Conservation (phyloP, 2,113 vertebrate genomes). For the Pitta sordida region DNA sequence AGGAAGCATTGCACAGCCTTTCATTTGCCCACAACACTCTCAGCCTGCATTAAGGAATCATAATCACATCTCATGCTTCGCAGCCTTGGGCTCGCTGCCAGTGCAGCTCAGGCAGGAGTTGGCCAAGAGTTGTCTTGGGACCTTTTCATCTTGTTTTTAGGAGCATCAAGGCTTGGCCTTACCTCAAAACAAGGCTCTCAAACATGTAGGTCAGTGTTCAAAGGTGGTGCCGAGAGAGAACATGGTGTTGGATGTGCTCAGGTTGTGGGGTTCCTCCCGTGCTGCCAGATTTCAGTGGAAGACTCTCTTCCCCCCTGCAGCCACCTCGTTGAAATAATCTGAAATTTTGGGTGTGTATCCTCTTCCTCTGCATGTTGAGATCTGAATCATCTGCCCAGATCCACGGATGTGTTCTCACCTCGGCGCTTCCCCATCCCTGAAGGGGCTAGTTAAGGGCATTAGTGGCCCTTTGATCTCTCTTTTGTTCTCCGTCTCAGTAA, state of each 20-base stretch:
- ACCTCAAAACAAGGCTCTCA: not conserved
- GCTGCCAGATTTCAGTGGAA: not conserved
- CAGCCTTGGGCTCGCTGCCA: slow-evolving; percentile 18
- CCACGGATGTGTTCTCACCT: not conserved
- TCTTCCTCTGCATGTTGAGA: slow-evolving; percentile 29
- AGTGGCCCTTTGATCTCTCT: slow-evolving; percentile 27
- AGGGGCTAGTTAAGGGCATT: slow-evolving; percentile 21
- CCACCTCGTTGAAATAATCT: not conserved
- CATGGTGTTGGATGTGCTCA: not conserved
- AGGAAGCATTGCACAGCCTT: not conserved
- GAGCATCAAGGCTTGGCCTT: not conserved
- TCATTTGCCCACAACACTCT: not conserved
- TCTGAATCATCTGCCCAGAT: slow-evolving; percentile 26
- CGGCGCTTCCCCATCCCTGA: not conserved
- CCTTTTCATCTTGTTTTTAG: not conserved
- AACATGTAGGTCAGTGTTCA: not conserved
- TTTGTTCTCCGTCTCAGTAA: slow-evolving; percentile 8
- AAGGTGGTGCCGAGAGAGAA: not conserved
- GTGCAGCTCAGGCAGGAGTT: not conserved
- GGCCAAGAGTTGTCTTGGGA: slow-evolving; percentile 15
- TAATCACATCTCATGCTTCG: slow-evolving; percentile 44
- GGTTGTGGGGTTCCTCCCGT: not conserved
- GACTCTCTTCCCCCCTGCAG: not conserved
- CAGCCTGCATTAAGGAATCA: not conserved
- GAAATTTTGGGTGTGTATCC: slow-evolving; percentile 12